Evolutionary conservation across 2,797 vertebrate genomes (phyloP).

Genomic region (Ataeniobius toweri): DNA sequence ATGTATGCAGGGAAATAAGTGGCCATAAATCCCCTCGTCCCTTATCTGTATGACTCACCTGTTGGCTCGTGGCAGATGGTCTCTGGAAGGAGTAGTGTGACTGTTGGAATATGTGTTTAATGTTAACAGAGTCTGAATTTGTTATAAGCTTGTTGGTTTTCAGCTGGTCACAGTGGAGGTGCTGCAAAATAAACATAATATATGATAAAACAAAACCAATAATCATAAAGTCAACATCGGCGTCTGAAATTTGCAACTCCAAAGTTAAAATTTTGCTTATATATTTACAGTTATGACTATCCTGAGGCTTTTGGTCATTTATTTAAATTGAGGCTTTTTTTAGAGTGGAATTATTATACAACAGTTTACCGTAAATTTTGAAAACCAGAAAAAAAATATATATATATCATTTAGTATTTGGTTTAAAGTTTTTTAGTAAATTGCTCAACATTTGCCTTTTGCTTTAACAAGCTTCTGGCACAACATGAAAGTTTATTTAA

Average conservation of each 20-base stretch:
- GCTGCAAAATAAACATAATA: background rate
- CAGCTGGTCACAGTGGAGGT: background rate
- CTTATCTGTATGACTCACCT: slow-evolving; percentile 31
- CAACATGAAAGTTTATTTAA: background rate
- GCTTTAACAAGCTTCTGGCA: background rate
- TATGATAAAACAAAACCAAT: background rate
- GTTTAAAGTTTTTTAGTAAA: background rate
- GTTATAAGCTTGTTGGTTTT: background rate
- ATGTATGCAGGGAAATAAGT: background rate
- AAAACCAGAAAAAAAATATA: background rate
- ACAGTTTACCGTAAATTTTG: background rate
- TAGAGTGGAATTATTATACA: background rate
- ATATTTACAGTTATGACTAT: background rate
- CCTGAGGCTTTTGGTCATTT: background rate
- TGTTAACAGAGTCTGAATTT: slow-evolving; percentile 13
- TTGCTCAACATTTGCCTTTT: background rate
- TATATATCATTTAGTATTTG: background rate
- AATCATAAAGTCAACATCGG: background rate
- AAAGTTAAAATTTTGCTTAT: background rate
- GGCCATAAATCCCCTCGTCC: background rate
- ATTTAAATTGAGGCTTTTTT: background rate
- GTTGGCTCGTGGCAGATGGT: slow-evolving; percentile 10
- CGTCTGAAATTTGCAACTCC: background rate
- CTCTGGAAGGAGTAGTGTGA: slow-evolving; percentile 7
- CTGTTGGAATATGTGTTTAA: slow-evolving; percentile 44